A percentile compares a stretch with the other conserved stretches of the same genome.
phyloP scores from a whole-genome alignment of 2,797 vertebrate genomes.

The Chaenodraco wilsoni region DNA sequence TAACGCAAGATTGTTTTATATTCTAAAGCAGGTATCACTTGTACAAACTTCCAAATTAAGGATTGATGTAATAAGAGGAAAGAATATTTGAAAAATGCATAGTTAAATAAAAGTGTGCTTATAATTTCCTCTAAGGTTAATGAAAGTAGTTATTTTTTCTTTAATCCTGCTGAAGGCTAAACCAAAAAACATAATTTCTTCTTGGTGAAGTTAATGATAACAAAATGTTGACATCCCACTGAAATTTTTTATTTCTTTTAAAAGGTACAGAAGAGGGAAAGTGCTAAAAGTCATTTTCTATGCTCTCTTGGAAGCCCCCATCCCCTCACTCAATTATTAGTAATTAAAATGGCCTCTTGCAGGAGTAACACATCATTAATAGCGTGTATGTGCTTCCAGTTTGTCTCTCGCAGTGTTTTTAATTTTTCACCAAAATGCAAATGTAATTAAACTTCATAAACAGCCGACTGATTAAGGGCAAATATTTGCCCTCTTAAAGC shows the following conservation, averaged over 20 bases:
- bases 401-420: slow-evolving; percentile 33
- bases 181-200: too few species aligned
- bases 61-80: neutral
- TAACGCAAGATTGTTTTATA: neutral
- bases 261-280: slow-evolving; percentile 41
- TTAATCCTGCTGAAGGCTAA: too few species aligned
- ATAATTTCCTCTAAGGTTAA: too few species aligned
- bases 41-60: neutral
- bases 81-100: neutral
- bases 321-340: slow-evolving; percentile 59
- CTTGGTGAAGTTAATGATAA: neutral
- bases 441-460: slow-evolving; percentile 74
- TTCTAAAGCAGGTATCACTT: neutral
- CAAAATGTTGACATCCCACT: neutral
- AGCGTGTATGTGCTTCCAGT: slow-evolving; percentile 33
- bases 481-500: slow-evolving; percentile 71
- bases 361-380: slow-evolving; percentile 58
- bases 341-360: slow-evolving; percentile 61
- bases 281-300: slow-evolving; percentile 5
- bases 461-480: slow-evolving; percentile 63
- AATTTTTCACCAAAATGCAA: slow-evolving; percentile 35
- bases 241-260: neutral
- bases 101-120: too few species aligned
- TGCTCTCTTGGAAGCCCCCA: slow-evolving; percentile 26
- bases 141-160: too few species aligned